phyloP scores from a whole-genome alignment of 2,888 invertebrate species.

The Lithophane leautieri region DNA sequence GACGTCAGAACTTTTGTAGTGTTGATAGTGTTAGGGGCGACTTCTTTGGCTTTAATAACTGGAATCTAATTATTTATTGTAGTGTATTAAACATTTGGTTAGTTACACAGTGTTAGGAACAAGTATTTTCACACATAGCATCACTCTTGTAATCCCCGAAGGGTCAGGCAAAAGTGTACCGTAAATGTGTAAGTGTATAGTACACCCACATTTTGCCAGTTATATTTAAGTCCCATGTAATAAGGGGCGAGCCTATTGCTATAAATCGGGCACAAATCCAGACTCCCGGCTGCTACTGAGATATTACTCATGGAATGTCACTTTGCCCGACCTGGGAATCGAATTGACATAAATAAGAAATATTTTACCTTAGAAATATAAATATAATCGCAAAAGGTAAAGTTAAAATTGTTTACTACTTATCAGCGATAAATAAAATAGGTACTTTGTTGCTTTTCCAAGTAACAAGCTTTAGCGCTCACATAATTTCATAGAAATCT shows the following conservation, averaged over 20 bases:
- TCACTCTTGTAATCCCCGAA: background rate
- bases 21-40: conserved; percentile 1
- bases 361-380: background rate
- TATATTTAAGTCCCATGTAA: too few species aligned
- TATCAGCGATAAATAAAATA: background rate
- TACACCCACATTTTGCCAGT: background rate
- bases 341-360: background rate
- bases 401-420: background rate
- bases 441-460: background rate
- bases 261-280: too few species aligned
- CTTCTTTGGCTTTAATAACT: background rate
- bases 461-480: background rate
- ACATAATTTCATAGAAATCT: background rate
- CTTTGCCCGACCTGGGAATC: background rate
- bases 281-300: too few species aligned
- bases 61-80: background rate
- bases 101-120: background rate
- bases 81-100: background rate
- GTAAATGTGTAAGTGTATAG: too few species aligned
- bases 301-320: background rate
- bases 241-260: too few species aligned
- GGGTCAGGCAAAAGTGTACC: background rate
- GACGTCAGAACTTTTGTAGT: conserved; percentile 12
- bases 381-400: background rate
- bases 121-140: background rate